These are phyloP conservation scores for Agonopterix subpropinquella DNA, from an alignment of 2,888 invertebrate species.

Conservation along the genomic window DNA sequence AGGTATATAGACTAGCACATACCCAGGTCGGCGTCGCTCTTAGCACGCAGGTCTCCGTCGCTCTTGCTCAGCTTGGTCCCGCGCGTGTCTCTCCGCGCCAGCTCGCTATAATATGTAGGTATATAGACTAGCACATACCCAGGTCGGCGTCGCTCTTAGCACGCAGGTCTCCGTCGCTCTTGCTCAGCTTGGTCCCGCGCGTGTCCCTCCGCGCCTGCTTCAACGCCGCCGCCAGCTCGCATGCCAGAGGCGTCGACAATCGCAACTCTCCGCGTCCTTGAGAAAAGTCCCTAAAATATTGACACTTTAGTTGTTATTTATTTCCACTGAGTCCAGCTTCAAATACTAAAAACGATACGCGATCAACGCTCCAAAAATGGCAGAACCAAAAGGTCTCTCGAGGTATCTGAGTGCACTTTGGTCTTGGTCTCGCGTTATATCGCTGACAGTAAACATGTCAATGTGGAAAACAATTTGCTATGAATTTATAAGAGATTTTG, in stretches of 20 bases:
- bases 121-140: no score
- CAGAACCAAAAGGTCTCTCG: no score
- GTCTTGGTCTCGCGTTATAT: no score
- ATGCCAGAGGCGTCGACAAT: constrained; percentile 36
- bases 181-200: constrained; percentile 33
- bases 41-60: constrained; percentile 46
- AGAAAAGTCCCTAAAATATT: constrained; percentile 28
- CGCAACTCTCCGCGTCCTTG: constrained; percentile 43
- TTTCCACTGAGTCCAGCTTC: no score
- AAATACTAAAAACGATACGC: no score
- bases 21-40: constrained; percentile 28
- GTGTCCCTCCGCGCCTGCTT: constrained; percentile 11
- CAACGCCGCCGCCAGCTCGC: constrained; percentile 34
- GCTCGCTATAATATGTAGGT: no score
- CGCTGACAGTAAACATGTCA: no score
- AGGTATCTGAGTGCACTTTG: no score
- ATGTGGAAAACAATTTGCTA: no score
- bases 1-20: no score
- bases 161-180: constrained; percentile 54
- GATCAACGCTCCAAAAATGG: no score
- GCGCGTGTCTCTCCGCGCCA: constrained; percentile 10
- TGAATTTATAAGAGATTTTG: no score
- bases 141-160: constrained; percentile 21
- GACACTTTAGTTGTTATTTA: neutral
- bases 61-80: constrained; percentile 43